A percentile compares a stretch with the other conserved stretches of the same genome.
These are phyloP conservation scores for Onychomys torridus DNA, from an alignment of 2,797 vertebrate genomes.

Conservation along the genomic window DNA sequence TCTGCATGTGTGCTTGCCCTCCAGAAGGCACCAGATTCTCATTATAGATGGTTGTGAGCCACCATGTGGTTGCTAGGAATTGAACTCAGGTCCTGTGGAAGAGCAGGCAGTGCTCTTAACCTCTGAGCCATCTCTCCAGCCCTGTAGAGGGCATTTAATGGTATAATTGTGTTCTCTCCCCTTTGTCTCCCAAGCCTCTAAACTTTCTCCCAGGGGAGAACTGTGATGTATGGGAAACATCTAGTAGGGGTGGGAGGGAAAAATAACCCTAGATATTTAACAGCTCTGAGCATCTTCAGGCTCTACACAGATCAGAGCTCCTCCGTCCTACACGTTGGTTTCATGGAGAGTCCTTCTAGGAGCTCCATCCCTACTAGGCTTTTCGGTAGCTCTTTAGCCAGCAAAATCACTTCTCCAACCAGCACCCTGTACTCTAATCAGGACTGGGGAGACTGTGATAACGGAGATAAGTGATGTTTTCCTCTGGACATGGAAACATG, in stretches of 20 bases:
- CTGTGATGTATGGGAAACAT: neutral
- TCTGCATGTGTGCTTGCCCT: too few species aligned
- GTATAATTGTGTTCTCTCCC: neutral
- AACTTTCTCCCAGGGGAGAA: neutral
- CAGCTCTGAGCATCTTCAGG: neutral
- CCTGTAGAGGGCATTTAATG: neutral
- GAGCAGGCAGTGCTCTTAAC: too few species aligned
- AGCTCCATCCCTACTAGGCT: neutral
- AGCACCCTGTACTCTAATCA: neutral
- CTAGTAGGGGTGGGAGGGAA: neutral
- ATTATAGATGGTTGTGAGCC: too few species aligned
- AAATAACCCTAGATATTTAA: neutral
- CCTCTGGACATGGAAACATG: neutral
- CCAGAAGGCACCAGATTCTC: too few species aligned
- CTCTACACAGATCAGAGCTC: neutral
- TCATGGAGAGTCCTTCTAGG: neutral
- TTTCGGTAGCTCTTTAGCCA: neutral
- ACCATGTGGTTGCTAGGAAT: too few species aligned
- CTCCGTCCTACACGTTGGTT: neutral
- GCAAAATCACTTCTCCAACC: neutral
- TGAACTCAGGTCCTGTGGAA: too few species aligned
- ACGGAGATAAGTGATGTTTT: slow-evolving; percentile 33
- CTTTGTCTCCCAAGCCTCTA: neutral
- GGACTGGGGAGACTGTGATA: neutral
- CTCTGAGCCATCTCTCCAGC: too few species aligned